phyloP scores from a whole-genome alignment of 2,113 vertebrate species.

The Urocolius indicus region DNA sequence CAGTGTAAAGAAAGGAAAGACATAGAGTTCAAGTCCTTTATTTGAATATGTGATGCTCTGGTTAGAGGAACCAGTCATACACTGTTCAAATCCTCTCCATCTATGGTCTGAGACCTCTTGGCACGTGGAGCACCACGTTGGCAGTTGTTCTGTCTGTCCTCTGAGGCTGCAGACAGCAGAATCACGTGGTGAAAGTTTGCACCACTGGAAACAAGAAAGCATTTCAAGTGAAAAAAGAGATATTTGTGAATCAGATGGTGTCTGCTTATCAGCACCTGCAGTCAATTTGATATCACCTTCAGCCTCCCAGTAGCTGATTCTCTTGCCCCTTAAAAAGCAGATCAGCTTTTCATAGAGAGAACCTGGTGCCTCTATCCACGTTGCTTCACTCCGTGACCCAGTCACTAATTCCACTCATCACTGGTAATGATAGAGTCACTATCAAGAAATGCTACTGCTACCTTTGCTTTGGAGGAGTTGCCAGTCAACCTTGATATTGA shows the following conservation, averaged over 20 bases:
- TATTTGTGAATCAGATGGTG: not conserved
- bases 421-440: fast-evolving
- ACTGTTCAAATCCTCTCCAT: not conserved
- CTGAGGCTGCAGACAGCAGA: not conserved
- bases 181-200: not conserved
- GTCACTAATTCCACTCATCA: not conserved
- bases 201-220: not conserved
- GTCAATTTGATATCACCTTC: not conserved
- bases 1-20: not conserved
- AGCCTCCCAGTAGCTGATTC: not conserved
- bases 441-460: not conserved
- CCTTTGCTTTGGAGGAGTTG: not conserved
- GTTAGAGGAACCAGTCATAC: not conserved
- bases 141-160: not conserved
- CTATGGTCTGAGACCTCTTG: not conserved
- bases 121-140: not conserved
- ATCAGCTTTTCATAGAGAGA: not conserved
- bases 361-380: not conserved
- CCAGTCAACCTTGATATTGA: not conserved
- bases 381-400: not conserved
- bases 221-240: not conserved
- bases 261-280: not conserved
- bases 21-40: not conserved
- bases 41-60: not conserved
- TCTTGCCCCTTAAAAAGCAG: not conserved